Conservation (phyloP, 2,797 vertebrate species). For the Poecile montanus region DNA sequence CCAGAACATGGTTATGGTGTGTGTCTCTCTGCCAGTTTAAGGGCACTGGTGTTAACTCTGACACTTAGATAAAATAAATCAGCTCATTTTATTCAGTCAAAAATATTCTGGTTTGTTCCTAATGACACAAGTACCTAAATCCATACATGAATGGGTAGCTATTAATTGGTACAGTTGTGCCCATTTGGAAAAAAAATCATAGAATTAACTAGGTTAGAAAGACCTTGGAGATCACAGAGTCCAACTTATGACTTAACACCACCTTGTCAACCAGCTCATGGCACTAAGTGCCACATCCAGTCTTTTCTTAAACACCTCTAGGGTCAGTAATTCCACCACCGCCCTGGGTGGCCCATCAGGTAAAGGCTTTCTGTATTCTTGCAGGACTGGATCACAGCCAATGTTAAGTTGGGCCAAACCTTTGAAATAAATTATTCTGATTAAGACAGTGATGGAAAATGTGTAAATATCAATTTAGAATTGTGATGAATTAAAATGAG, state of each 20-base stretch:
- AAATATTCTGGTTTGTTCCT: not conserved
- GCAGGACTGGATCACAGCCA: not conserved
- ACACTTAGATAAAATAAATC: not conserved
- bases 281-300: not conserved
- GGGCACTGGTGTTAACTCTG: not conserved
- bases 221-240: not conserved
- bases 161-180: not conserved
- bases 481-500: not conserved
- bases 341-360: not conserved
- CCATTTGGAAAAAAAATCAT: not conserved
- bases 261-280: not conserved
- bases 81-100: not conserved
- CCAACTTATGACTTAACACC: not conserved
- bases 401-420: not conserved
- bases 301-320: not conserved
- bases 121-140: not conserved
- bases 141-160: not conserved
- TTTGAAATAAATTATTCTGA: not conserved
- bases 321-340: not conserved
- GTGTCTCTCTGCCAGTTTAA: not conserved
- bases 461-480: not conserved
- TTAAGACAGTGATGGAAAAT: not conserved
- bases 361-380: not conserved
- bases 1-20: not conserved
- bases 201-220: not conserved